These are phyloP conservation scores for Myrmecophaga tridactyla DNA, from an alignment of 2,113 vertebrate genomes.

Conservation along the genomic window DNA sequence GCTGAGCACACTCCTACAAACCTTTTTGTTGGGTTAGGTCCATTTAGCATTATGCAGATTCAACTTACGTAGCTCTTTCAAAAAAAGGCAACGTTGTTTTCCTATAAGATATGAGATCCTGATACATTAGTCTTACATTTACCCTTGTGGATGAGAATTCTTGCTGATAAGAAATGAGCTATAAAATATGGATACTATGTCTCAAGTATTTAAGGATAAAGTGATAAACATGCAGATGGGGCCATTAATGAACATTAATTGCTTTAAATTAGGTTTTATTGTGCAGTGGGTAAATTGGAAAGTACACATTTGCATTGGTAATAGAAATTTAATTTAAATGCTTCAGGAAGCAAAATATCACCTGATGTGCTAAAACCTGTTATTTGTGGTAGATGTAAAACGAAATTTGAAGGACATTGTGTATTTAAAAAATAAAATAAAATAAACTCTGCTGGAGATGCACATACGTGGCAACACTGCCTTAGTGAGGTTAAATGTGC, in stretches of 20 bases:
- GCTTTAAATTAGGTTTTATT: conserved; percentile 80
- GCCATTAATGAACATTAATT: conserved; percentile 81
- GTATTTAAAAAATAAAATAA: conserved; percentile 41
- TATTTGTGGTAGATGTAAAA: conserved; percentile 60
- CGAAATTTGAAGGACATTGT: conserved; percentile 47
- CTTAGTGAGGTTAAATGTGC: background rate
- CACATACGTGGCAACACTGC: background rate
- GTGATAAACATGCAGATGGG: conserved; percentile 78
- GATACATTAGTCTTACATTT: conserved; percentile 51
- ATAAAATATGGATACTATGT: conserved; percentile 73
- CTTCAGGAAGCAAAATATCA: conserved; percentile 79
- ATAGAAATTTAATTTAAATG: conserved; percentile 80
- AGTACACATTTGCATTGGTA: conserved; percentile 81
- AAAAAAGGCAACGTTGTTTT: background rate
- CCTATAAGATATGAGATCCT: background rate
- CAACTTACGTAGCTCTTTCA: background rate
- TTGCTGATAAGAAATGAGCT: conserved; percentile 70
- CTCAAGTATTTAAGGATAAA: conserved; percentile 78
- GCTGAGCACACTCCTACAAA: too few species aligned
- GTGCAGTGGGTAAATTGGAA: conserved; percentile 78
- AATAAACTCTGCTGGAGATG: background rate
- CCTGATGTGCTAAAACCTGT: conserved; percentile 77
- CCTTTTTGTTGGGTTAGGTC: background rate
- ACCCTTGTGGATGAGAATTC: conserved; percentile 66
- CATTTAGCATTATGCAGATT: background rate